Conservation (phyloP, 2,888 invertebrate species). For the Serripes groenlandicus region DNA sequence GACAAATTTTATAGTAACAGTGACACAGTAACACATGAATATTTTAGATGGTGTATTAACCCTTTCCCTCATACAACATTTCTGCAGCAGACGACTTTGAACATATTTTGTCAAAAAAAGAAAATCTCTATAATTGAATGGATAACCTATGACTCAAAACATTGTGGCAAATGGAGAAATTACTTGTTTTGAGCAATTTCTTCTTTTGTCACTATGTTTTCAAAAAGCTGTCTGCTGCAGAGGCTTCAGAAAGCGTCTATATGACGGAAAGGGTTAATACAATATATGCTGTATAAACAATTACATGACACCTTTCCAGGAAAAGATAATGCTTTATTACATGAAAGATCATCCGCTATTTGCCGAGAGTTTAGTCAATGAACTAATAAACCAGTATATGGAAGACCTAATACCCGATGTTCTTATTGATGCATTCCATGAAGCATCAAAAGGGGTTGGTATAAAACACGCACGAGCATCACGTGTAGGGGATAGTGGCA, state of each 20-base stretch:
- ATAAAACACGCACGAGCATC: slow-evolving; percentile 7
- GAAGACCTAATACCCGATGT: slow-evolving; percentile 80
- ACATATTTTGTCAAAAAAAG: too few relatives aligned
- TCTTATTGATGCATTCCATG: slow-evolving; percentile 76
- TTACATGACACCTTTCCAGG: too few relatives aligned
- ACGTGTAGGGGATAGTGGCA: slow-evolving; percentile 9
- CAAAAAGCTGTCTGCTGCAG: neutral
- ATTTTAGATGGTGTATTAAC: too few relatives aligned
- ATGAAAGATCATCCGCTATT: slow-evolving; percentile 77
- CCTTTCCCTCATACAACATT: too few relatives aligned
- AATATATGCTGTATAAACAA: neutral
- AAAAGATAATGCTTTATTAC: slow-evolving; percentile 67
- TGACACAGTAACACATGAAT: too few relatives aligned
- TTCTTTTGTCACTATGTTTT: neutral
- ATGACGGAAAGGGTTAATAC: neutral
- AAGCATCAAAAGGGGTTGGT: slow-evolving; percentile 72
- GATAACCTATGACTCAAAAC: too few relatives aligned
- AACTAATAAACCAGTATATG: slow-evolving; percentile 73
- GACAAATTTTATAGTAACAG: too few relatives aligned
- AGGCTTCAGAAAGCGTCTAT: neutral
- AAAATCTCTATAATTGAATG: too few relatives aligned
- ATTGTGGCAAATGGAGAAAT: neutral
- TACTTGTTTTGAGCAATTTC: neutral
- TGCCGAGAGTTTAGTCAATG: slow-evolving; percentile 73
- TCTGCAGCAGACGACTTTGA: too few relatives aligned